Percentiles rank a stretch among this genome's conserved stretches.
Evolutionary conservation across 1,140 invertebrate genomes (phyloP).

Genomic region (Drosophila serrata): DNA sequence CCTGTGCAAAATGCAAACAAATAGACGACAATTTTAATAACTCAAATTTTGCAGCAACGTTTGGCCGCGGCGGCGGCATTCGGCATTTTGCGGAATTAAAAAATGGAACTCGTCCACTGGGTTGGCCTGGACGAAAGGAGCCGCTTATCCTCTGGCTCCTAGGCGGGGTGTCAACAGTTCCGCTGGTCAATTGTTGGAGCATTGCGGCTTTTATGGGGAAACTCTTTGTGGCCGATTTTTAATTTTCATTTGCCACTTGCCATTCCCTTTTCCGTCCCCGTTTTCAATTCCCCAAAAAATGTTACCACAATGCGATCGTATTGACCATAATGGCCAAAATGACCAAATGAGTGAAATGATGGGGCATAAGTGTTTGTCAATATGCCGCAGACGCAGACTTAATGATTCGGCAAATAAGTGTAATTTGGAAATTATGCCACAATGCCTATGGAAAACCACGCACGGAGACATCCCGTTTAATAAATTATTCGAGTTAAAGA

Average conservation of each 20-base stretch:
- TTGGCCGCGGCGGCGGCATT: conserved; percentile 61
- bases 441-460: neutral
- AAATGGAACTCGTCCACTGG: conserved; percentile 25
- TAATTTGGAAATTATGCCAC: neutral
- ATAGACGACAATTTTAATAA: conserved; percentile 70
- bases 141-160: neutral
- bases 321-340: conserved; percentile 19
- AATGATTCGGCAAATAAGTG: conserved; percentile 38
- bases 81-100: conserved; percentile 55
- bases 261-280: neutral
- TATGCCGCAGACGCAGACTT: conserved; percentile 35
- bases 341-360: conserved; percentile 9
- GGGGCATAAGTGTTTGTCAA: conserved; percentile 35
- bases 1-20: conserved; percentile 62
- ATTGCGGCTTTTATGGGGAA: conserved; percentile 36
- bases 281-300: conserved; percentile 7
- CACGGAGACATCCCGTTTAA: neutral
- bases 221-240: conserved; percentile 42
- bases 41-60: conserved; percentile 66
- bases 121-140: neutral
- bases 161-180: neutral
- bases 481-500: neutral
- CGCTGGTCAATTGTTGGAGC: conserved; percentile 35
- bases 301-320: conserved; percentile 33
- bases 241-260: conserved; percentile 13